A percentile compares a stretch with the other conserved stretches of the same genome.
These are phyloP conservation scores for Cervus canadensis DNA, from an alignment of 2,113 vertebrate genomes.

Conservation along the genomic window DNA sequence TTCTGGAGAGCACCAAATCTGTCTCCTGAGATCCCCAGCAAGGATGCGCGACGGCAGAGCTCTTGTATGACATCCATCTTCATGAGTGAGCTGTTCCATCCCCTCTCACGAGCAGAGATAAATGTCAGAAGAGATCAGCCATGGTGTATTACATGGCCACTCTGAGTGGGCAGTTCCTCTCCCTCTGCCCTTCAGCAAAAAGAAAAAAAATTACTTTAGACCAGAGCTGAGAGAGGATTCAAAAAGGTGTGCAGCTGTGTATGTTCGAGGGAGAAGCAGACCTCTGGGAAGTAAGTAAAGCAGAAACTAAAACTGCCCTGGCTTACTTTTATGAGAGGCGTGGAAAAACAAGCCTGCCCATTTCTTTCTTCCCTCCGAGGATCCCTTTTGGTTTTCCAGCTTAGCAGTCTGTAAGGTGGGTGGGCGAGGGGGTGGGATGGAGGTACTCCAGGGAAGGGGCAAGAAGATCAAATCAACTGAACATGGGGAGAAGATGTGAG, in stretches of 20 bases:
- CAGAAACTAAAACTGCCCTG: background rate
- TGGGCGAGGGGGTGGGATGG: accelerated
- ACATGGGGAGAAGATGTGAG: background rate
- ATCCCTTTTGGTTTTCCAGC: background rate
- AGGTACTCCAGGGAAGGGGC: accelerated
- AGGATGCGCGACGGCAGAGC: constrained; percentile 17
- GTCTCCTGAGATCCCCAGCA: constrained; percentile 48
- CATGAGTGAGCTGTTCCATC: constrained; percentile 67
- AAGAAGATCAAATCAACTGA: background rate
- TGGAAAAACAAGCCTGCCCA: background rate
- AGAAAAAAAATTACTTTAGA: background rate
- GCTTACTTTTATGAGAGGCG: background rate
- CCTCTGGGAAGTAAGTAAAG: background rate
- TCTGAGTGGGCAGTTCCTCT: background rate
- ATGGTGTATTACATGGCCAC: constrained; percentile 12
- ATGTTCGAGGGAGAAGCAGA: background rate
- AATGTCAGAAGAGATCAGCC: constrained; percentile 68
- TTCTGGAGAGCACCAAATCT: constrained; percentile 48
- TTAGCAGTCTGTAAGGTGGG: background rate
- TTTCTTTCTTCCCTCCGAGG: background rate
- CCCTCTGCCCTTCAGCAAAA: constrained; percentile 58
- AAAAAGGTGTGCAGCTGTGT: background rate
- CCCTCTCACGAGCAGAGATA: constrained; percentile 54
- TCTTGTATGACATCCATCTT: constrained; percentile 73
- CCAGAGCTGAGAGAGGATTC: background rate